Base-by-base conservation (phyloP, 1,140 invertebrate genomes). In the Hyposmocoma kahamanoa region DNA sequence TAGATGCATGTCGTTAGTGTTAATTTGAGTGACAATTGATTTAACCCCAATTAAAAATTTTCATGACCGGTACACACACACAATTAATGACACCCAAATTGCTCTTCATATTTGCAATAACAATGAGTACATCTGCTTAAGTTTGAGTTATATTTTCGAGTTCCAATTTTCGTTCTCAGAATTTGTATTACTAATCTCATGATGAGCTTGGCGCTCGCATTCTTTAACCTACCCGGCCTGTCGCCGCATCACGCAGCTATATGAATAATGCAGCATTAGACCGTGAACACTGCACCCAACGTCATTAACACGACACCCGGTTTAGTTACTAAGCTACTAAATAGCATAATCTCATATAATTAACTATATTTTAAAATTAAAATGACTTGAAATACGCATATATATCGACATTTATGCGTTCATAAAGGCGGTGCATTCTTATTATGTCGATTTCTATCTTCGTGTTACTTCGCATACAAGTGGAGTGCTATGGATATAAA, bases 11-110 rank as follows among this genome's bases (percentile, higher is more conserved):
- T 19, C 47, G 32, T 36, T 43, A 47, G 32, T 58, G 43, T 42
- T 59, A 61, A 67, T 42, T 41, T 39, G 53, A 52, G 60, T 51
- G 65, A 72, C 65, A 75, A 84, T 79, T 74, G 69, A 68, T 74
- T 83, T 84, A 76, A 84, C 77, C 80, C 66, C 72, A 69, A 76
- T 79, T 73, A 78, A 64, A 52, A 59, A 66, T 47, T 67, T 70
- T 72, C 67, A 72, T 46, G 67, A 62, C 50, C 59, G 49, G 28
- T 52, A 30, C 46, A 47, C 36, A n/a, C n/a, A n/a, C n/a, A n/a
- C 22, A 49, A 39, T 41, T 56, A 56, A 65, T 53, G 47, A 55
- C 38, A 28, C 32, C 39, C 41, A 50, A 53, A 57, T 49, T 56
- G 11, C n/a, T n/a, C n/a, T n/a, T n/a, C n/a, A n/a, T n/a, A n/a